Evolutionary conservation across 2,797 vertebrate species (phyloP), one percentile per base, ranked within the genome.

Genomic region (Pangasius djambal): DNA sequence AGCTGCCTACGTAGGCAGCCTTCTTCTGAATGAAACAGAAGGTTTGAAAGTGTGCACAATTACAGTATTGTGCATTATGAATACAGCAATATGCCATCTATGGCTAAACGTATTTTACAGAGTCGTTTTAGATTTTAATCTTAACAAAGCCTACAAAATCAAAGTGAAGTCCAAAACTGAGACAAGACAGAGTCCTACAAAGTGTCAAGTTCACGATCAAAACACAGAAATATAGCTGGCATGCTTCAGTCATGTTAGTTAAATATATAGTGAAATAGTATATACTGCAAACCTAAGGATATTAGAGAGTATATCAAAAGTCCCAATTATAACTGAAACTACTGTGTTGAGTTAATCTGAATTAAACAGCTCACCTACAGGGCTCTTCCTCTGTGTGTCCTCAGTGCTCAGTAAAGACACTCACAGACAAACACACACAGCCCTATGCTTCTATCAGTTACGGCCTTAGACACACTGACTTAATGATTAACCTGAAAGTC

Each of bases 401-500:
- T 59, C 69, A n/a, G 85, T 6, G 37, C 12, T 44, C 31, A 77
- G 20, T 61, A n/a, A 77, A 61, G 72, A 59, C 34, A 40, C 77
- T 61, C 70, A 75, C 70, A 61, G 55, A 13, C 52, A 86, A 57
- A 75, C n/a, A 65, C 69, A 48, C 70, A 16, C 9, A 77, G 20
- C 22, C 61, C 83, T 13, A 16, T 2, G 83, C 59, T 57, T 69
- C 34, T 63, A 75, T 77, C 72, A 79, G n/a, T 48, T 65, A 55
- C 6, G 9, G 77, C 48, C 63, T 82, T 57, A 57, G 25, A 87
- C 61, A 69, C 18, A 31, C 1, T 1, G 25, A 75, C 50, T 89
- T 85, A 89, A 79, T 85, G 15, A 89, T 89, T 89, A 89, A 89
- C 61, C 63, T 48, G 50, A 0, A 28, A 81, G 86, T 48, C 63